These are phyloP conservation scores for Macrophya annulata DNA, from an alignment of 2,888 invertebrate genomes.

Conservation along the genomic window DNA sequence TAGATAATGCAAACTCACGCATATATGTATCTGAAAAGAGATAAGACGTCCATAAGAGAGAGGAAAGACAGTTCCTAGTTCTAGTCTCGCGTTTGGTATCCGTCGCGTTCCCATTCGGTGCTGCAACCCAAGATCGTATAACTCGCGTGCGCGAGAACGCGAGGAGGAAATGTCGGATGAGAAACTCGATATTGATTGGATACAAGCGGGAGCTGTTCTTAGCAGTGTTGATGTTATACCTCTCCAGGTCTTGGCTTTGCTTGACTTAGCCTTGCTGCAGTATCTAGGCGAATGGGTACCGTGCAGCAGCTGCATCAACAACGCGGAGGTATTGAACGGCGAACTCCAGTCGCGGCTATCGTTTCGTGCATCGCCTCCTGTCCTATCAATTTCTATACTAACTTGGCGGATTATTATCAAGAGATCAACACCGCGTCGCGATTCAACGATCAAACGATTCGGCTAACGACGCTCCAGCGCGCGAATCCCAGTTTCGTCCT, in stretches of 20 bases:
- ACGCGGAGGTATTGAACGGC: background rate
- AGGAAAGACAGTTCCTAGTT: background rate
- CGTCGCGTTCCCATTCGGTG: conserved; percentile 61
- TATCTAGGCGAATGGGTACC: conserved; percentile 37
- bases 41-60: background rate
- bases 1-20: conserved; percentile 42
- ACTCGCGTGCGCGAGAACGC: conserved; percentile 54
- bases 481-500: conserved; percentile 3
- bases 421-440: conserved; percentile 46
- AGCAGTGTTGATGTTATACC: conserved; percentile 58
- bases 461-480: conserved; percentile 32
- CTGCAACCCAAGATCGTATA: conserved; percentile 48
- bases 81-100: background rate
- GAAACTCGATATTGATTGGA: conserved; percentile 65
- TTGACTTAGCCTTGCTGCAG: background rate
- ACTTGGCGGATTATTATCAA: conserved; percentile 50
- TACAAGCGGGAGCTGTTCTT: conserved; percentile 64
- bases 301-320: background rate
- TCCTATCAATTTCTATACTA: conserved; percentile 46
- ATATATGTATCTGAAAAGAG: background rate
- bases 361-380: conserved; percentile 64
- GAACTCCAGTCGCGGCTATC: conserved; percentile 59
- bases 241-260: background rate
- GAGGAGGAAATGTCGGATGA: conserved; percentile 55
- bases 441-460: conserved; percentile 30